phyloP scores from a whole-genome alignment of 2,113 vertebrate species.

The pig (Sus scrofa) region DNA sequence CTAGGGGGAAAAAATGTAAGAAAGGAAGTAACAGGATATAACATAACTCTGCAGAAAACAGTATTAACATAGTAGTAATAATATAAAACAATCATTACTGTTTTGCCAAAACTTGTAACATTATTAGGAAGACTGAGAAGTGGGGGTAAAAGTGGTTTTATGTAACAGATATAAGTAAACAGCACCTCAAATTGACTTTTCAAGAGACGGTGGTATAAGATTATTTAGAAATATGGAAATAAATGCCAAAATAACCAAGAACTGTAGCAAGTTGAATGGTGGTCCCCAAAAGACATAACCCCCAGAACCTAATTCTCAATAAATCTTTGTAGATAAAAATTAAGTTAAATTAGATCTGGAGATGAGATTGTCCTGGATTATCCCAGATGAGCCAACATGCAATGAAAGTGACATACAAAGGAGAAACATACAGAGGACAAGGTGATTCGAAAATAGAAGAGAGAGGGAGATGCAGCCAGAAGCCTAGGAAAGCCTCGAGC shows the following conservation, averaged over 20 bases:
- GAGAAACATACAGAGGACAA: neutral
- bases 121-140: neutral
- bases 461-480: neutral
- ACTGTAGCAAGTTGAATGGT: neutral
- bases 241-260: conserved; percentile 13
- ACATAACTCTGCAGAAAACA: neutral
- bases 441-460: neutral
- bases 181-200: neutral
- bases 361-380: neutral
- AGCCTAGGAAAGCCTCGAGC: neutral
- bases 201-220: neutral
- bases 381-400: neutral
- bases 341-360: neutral
- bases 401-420: neutral
- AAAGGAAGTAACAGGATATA: neutral
- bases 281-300: neutral
- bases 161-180: neutral
- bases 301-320: neutral
- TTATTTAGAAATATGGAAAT: neutral
- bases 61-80: neutral
- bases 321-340: neutral
- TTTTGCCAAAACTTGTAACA: neutral
- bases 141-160: neutral
- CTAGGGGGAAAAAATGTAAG: neutral
- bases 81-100: neutral